Base-by-base conservation (phyloP, 1,140 invertebrate species). In the Wasmannia auropunctata region DNA sequence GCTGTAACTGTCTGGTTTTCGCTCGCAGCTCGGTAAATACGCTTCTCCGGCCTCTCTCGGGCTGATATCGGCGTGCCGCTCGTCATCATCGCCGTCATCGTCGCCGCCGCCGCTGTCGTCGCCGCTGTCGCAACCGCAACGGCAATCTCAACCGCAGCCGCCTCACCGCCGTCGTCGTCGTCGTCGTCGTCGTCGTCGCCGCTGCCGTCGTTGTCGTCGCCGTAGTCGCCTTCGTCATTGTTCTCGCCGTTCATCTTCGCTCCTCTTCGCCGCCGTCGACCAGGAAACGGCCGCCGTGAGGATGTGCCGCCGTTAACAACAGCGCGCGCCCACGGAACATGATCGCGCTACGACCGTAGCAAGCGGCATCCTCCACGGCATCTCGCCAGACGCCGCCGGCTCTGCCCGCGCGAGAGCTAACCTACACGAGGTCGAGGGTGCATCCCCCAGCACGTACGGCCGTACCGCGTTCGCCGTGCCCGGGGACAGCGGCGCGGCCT, bases 321-420 rank as follows among this genome's bases (percentile, higher is more conserved):
- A 3, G 3, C 58, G 31, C 69, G 28, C 49, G 62, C 22, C 25
- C 60, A 19, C 65, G 22, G 63, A 90, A 79, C 83, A 90, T 90
- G 89, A 51, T 65, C 54, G 72, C 40, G 37, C 62, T 34, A 88
- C 81, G 72, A 19, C 89, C 88, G 63, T 90, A 90, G 83, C 76
- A 67, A 62, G 56, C 22, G 70, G 79, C 86, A 77, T 37, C 67
- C 58, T 86, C 54, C 37, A 87, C 76, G 58, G 89, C 77, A 85
- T 7, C 25, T 19, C 34, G 87, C 62, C 75, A 80, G 88, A 90
- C 89, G 88, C 89, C 88, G 88, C 89, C 89, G 89, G 89, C 87
- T 88, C 77, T 62, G 54, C 19, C 14, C 34, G 16, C 10, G 34
- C 62, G 60, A n/a, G 85, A 87, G 87, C 84, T 91, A 91, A 91